phyloP scores from a whole-genome alignment of 2,888 invertebrate genomes.

The Uropetala carovei region DNA sequence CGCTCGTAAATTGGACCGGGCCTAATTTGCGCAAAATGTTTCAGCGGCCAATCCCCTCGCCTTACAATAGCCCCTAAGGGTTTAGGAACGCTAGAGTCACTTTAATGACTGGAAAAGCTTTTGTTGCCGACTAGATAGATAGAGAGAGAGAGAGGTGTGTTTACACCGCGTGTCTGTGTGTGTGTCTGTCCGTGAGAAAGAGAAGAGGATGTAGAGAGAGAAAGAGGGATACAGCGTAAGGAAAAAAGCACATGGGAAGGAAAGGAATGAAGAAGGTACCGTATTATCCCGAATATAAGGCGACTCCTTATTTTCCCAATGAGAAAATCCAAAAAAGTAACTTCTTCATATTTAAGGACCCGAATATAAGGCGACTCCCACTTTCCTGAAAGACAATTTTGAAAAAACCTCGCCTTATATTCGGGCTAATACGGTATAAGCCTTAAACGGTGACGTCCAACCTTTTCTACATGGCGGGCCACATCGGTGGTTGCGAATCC shows the following conservation, averaged over 20 bases:
- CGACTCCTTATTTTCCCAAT: too few relatives aligned
- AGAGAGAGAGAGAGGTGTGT: not conserved
- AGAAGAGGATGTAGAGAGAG: not conserved
- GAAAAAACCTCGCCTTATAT: too few relatives aligned
- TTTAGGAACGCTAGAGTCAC: not conserved
- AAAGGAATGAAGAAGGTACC: not conserved
- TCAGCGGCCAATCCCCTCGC: not conserved
- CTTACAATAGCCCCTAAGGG: not conserved
- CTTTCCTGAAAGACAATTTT: too few relatives aligned
- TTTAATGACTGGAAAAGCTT: conserved; percentile 35
- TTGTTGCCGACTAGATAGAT: not conserved
- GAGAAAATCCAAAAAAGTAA: too few relatives aligned
- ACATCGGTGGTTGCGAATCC: too few relatives aligned
- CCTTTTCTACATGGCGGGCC: too few relatives aligned
- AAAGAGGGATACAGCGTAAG: not conserved
- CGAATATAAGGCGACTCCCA: too few relatives aligned
- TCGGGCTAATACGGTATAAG: too few relatives aligned
- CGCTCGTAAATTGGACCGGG: not conserved
- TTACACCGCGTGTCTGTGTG: not conserved
- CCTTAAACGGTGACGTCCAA: too few relatives aligned
- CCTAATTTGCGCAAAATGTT: conserved; percentile 32
- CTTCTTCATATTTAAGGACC: too few relatives aligned
- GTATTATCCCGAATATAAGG: too few relatives aligned
- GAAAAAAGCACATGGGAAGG: not conserved
- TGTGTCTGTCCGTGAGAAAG: not conserved